A percentile compares a stretch with the other conserved stretches of the same genome.
Evolutionary conservation across 2,888 invertebrate genomes (phyloP).

Genomic region (Cinara cedri): DNA sequence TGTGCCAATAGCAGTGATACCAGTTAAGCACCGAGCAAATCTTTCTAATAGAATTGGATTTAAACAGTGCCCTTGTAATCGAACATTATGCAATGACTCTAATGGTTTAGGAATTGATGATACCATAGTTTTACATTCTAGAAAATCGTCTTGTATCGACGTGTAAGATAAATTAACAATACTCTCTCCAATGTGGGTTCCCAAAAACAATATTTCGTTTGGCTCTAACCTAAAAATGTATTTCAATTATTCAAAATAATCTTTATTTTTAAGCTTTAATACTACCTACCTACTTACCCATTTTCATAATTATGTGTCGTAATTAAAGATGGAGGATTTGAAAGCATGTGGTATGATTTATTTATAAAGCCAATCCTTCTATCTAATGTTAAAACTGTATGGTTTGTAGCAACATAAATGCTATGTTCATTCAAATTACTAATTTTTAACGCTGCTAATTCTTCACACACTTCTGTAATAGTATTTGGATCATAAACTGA

Average conservation of each 20-base stretch:
- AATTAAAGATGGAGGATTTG: conserved; percentile 54
- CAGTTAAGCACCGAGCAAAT: conserved; percentile 33
- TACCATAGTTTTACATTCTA: conserved; percentile 11
- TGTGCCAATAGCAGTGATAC: conserved; percentile 31
- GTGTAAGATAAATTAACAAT: conserved; percentile 12
- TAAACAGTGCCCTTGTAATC: conserved; percentile 39
- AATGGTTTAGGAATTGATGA: conserved; percentile 49
- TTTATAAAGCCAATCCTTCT: conserved; percentile 51
- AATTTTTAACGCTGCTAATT: conserved; percentile 23
- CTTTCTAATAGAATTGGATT: conserved; percentile 32
- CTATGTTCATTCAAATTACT: conserved; percentile 45
- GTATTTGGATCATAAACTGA: conserved; percentile 32
- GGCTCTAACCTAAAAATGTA: conserved; percentile 33
- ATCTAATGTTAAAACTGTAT: conserved; percentile 57
- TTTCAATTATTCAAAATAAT: neutral
- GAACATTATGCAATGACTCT: conserved; percentile 22
- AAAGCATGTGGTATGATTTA: conserved; percentile 58
- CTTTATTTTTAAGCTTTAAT: neutral
- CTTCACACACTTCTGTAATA: conserved; percentile 41
- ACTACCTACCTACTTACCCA: no score
- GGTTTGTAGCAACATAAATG: conserved; percentile 52
- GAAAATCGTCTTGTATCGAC: conserved; percentile 26
- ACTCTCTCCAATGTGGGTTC: conserved; percentile 38
- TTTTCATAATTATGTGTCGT: conserved; percentile 48
- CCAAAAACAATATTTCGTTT: conserved; percentile 36